These are phyloP conservation scores for Aphaenogaster ashmeadi DNA, from an alignment of 1,140 invertebrate genomes.

Conservation along the genomic window DNA sequence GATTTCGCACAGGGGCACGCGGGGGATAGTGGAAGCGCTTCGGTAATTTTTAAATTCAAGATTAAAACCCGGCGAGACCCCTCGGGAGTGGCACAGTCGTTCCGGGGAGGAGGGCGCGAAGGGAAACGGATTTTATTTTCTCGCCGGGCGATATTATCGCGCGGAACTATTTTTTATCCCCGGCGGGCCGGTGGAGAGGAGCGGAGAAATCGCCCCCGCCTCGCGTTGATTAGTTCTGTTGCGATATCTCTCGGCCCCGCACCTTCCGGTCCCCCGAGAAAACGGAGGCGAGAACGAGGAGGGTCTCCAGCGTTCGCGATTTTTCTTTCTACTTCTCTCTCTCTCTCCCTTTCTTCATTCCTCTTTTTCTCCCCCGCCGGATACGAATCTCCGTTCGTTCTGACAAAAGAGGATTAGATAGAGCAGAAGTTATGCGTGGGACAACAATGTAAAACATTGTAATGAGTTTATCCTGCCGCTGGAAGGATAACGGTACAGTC, in stretches of 20 bases:
- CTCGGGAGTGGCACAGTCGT: neutral
- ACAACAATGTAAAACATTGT: conserved; percentile 45
- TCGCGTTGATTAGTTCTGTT: conserved; percentile 80
- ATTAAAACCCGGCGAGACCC: conserved; percentile 47
- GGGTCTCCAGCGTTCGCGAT: conserved; percentile 35
- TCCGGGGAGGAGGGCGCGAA: no score
- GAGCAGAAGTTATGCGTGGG: conserved; percentile 44
- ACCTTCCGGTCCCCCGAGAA: conserved; percentile 69
- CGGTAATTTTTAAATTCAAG: conserved; percentile 55
- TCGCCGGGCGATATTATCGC: conserved; percentile 70
- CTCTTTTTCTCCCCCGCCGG: neutral
- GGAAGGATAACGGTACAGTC: neutral
- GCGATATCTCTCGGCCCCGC: conserved; percentile 74
- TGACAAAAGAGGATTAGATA: conserved; percentile 57
- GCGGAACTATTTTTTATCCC: conserved; percentile 76
- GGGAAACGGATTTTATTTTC: conserved; percentile 68
- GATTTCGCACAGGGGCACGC: neutral
- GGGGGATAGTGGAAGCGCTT: neutral
- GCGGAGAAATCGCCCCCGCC: conserved; percentile 75
- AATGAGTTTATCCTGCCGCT: conserved; percentile 17
- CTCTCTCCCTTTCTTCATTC: neutral
- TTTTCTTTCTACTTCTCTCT: neutral
- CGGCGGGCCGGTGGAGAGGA: conserved; percentile 23
- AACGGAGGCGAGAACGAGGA: conserved; percentile 68
- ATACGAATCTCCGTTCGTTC: conserved; percentile 23